These are phyloP conservation scores for Sarcophaga carnaria DNA, from an alignment of 2,888 invertebrate species.

Conservation along the genomic window DNA sequence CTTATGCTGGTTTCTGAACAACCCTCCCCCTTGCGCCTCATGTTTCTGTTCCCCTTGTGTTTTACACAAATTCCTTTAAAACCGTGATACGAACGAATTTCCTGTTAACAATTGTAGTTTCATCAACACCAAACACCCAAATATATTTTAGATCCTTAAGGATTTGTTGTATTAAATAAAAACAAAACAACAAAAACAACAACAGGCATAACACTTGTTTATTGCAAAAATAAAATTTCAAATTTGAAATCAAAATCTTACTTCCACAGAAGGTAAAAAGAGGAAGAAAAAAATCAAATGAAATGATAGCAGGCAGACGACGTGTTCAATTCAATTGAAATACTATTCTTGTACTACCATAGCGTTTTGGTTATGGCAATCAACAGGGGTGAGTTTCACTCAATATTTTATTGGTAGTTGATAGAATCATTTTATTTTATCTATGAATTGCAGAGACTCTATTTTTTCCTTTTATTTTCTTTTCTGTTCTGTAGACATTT, in stretches of 20 bases:
- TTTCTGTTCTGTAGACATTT: constrained; percentile 22
- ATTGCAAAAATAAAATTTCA: constrained; percentile 39
- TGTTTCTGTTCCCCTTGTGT: not conserved
- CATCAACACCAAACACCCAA: constrained; percentile 26
- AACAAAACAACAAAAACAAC: constrained; percentile 18
- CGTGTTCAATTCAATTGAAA: constrained; percentile 74
- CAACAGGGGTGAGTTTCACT: constrained; percentile 39
- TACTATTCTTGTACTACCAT: constrained; percentile 4
- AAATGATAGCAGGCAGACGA: constrained; percentile 71
- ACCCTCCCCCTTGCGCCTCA: not conserved
- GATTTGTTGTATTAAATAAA: constrained; percentile 49
- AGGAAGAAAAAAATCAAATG: not conserved
- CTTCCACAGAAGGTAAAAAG: not conserved
- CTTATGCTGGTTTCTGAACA: constrained; percentile 13
- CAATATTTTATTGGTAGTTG: constrained; percentile 64
- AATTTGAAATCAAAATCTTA: constrained; percentile 4
- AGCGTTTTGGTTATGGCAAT: not conserved
- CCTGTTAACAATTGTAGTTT: constrained; percentile 10
- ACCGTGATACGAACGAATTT: constrained; percentile 35
- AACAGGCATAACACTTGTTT: constrained; percentile 54
- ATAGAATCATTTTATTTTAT: constrained; percentile 68
- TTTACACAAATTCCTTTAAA: constrained; percentile 11
- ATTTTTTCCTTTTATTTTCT: constrained; percentile 13
- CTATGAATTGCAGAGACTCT: constrained; percentile 55
- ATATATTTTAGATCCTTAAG: constrained; percentile 48